Conservation (phyloP, 2,113 vertebrate genomes). For the Corythornis cristatus region DNA sequence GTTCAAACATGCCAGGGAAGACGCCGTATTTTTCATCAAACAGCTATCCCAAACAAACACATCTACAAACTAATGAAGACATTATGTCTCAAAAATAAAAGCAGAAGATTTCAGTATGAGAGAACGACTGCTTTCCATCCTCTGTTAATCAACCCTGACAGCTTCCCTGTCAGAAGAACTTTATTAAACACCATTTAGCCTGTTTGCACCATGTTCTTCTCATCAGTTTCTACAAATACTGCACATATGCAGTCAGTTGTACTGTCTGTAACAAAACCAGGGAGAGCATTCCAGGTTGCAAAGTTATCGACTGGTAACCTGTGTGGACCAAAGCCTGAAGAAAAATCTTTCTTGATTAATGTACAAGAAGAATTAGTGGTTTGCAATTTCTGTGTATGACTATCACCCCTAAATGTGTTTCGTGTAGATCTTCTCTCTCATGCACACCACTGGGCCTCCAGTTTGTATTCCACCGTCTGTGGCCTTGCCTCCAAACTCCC, state of each 20-base stretch:
- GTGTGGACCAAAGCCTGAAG: background rate
- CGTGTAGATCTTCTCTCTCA: background rate
- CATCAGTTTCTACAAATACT: background rate
- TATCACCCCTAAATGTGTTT: background rate
- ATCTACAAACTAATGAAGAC: background rate
- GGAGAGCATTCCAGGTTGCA: background rate
- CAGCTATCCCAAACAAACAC: background rate
- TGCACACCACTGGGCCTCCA: background rate
- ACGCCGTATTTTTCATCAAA: background rate
- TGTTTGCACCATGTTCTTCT: background rate
- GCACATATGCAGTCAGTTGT: background rate
- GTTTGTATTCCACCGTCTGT: background rate
- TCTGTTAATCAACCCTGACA: slow-evolving; percentile 1
- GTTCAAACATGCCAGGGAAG: background rate
- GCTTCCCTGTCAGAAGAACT: background rate
- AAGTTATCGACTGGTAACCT: background rate
- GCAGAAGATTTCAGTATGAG: background rate
- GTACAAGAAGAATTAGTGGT: background rate
- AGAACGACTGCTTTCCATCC: background rate
- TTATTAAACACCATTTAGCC: background rate
- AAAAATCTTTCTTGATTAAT: background rate
- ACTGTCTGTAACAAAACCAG: background rate
- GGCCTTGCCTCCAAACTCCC: background rate
- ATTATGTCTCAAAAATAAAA: background rate
- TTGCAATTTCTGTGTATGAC: background rate